Base-by-base conservation (phyloP, 2,113 vertebrate species). In the Cepphus grylle region DNA sequence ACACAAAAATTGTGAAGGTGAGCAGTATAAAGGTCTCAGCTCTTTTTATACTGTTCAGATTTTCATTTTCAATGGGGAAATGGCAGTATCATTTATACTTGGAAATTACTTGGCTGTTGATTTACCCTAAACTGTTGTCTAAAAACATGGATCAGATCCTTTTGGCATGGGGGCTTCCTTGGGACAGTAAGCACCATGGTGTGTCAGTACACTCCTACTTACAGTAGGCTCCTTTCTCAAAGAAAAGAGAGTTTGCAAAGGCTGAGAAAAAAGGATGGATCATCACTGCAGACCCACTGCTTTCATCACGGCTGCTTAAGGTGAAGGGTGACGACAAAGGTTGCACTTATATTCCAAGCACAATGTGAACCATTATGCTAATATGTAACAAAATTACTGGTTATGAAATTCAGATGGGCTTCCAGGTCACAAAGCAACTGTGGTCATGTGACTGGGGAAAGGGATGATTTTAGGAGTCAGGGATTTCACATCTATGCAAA, bases 331-430 rank as follows among this genome's bases (percentile, higher is more conserved):
- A 67, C 3, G 12, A 29, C 61, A 71, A 20, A 9, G 62, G 49
- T n/a, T 77, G 58, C 21, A 43, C 89, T 95, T 50, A 53, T 76
- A 79, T 89, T 81, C 70, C 76, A 79, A 77, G 8, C 23, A 77
- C 45, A 32, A 29, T 79, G 29, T 73, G 77, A 87, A 79, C 49
- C 10, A 17, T 91, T 81, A 84, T 74, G 43, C 47, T 93, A 72
- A 88, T 52, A 76, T 5, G 4, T 42, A 25, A 61, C 50, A 65
- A 59, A 95, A 79, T 73, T 70, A 66, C 27, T 86, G 30, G 34
- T 80, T 86, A 49, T 77, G 66, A 93, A 94, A 90, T 91, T 93
- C 92, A 86, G 70, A 71, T 82, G 74, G 74, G 53, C 22, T 92
- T 90, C 25, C 50, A 81, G 34, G 40, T 65, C n/a, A 85, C 70